Evolutionary conservation across 2,888 invertebrate genomes (phyloP).

Genomic region (Mesorhabditis spiculigera): DNA sequence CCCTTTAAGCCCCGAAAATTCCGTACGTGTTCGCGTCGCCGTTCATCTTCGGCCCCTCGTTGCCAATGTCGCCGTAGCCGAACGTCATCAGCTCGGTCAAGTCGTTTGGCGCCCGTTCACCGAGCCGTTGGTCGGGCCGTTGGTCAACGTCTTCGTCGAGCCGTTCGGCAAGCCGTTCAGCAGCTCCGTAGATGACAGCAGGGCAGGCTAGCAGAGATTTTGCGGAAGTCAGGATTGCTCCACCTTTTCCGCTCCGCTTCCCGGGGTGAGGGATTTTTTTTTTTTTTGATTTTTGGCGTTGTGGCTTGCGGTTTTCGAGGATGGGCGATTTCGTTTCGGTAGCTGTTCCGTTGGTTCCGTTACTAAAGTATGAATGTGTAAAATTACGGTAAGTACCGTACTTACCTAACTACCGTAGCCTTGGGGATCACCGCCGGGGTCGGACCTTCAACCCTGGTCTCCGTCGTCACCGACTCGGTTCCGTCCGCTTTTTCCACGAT

Average conservation of each 20-base stretch:
- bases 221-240: too few relatives aligned
- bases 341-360: not conserved
- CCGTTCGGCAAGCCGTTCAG: too few relatives aligned
- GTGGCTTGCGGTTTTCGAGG: slow-evolving; percentile 16
- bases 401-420: too few relatives aligned
- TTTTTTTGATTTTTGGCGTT: slow-evolving; percentile 17
- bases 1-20: too few relatives aligned
- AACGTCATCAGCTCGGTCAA: not conserved
- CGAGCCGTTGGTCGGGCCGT: too few relatives aligned
- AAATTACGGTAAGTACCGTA: not conserved
- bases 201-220: too few relatives aligned
- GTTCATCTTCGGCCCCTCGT: slow-evolving; percentile 4
- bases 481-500: not conserved
- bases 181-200: too few relatives aligned
- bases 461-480: slow-evolving; percentile 5
- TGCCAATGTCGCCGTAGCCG: slow-evolving; percentile 5
- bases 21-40: not conserved
- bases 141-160: too few relatives aligned
- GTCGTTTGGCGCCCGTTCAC: too few relatives aligned
- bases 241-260: too few relatives aligned
- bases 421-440: not conserved
- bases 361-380: not conserved
- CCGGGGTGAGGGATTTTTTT: slow-evolving; percentile 17
- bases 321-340: not conserved
- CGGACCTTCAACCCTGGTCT: not conserved